Conservation (phyloP, 2,113 vertebrate genomes). For the Pygathrix nemaeus region DNA sequence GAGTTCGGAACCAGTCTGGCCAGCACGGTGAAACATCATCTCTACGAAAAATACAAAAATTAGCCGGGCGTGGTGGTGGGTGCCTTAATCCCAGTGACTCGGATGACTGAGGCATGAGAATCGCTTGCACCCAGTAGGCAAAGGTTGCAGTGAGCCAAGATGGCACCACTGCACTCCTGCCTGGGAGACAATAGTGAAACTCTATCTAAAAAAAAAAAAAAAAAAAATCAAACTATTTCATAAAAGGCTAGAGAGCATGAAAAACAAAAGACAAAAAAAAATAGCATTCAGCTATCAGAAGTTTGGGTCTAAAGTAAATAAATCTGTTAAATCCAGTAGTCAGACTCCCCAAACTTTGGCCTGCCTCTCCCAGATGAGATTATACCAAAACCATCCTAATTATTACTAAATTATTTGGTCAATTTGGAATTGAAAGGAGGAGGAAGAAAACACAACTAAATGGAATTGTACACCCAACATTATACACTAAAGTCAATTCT, state of each 20-base stretch:
- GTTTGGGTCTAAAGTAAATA: background rate
- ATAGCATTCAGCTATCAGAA: background rate
- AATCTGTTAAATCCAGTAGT: background rate
- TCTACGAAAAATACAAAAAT: no score
- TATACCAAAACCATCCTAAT: background rate
- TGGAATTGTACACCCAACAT: fast-evolving
- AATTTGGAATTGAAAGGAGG: background rate
- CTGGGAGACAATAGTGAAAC: no score
- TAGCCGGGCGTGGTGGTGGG: no score
- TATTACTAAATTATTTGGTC: background rate
- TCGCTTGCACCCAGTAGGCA: no score
- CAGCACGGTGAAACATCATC: no score
- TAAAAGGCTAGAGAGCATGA: background rate
- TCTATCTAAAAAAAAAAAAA: no score
- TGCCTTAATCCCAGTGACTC: no score
- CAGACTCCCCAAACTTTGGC: background rate
- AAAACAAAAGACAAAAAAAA: background rate
- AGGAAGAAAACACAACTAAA: background rate
- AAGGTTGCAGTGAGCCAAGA: no score
- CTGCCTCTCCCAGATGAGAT: background rate
- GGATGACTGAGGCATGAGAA: no score
- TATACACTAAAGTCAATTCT: background rate
- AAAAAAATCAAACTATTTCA: background rate
- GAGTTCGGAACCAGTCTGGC: no score
- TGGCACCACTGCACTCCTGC: no score